Conservation (phyloP, 2,888 invertebrate species). For the Lasioglossum leucozonium region DNA sequence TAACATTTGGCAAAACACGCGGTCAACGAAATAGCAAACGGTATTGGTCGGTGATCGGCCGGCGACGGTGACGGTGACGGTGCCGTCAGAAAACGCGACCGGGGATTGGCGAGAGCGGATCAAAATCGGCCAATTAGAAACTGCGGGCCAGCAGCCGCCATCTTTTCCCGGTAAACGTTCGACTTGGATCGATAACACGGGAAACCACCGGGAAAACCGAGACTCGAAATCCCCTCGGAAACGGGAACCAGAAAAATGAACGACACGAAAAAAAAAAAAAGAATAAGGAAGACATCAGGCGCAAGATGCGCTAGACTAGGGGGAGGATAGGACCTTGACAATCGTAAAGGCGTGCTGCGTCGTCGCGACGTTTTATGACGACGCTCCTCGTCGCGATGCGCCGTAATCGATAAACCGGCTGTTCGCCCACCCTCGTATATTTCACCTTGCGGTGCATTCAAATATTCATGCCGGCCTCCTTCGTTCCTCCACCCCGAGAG, state of each 20-base stretch:
- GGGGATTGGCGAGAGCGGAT: constrained; percentile 29
- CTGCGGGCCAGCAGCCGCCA: constrained; percentile 31
- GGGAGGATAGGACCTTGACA: constrained; percentile 69
- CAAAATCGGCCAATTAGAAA: constrained; percentile 47
- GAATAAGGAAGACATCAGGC: not conserved
- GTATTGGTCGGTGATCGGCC: too few species aligned
- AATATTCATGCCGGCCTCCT: constrained; percentile 70
- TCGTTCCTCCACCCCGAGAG: constrained; percentile 27
- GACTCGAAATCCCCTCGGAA: not conserved
- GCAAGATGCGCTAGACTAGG: not conserved
- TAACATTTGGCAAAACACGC: constrained; percentile 55
- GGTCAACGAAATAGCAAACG: constrained; percentile 39
- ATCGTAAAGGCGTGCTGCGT: constrained; percentile 58
- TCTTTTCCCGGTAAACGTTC: constrained; percentile 43
- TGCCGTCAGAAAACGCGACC: not conserved
- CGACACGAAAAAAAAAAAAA: not conserved
- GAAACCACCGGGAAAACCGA: not conserved
- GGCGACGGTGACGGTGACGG: not conserved
- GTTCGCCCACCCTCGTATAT: constrained; percentile 66
- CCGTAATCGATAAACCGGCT: constrained; percentile 71
- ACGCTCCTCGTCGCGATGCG: constrained; percentile 65
- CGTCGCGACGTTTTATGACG: constrained; percentile 67
- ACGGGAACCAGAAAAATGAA: not conserved
- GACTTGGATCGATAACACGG: constrained; percentile 13
- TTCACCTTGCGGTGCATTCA: constrained; percentile 66